Percentiles rank a stretch among this genome's conserved stretches.
phyloP scores from a whole-genome alignment of 2,797 vertebrate genomes.

The Syngnathus acus region DNA sequence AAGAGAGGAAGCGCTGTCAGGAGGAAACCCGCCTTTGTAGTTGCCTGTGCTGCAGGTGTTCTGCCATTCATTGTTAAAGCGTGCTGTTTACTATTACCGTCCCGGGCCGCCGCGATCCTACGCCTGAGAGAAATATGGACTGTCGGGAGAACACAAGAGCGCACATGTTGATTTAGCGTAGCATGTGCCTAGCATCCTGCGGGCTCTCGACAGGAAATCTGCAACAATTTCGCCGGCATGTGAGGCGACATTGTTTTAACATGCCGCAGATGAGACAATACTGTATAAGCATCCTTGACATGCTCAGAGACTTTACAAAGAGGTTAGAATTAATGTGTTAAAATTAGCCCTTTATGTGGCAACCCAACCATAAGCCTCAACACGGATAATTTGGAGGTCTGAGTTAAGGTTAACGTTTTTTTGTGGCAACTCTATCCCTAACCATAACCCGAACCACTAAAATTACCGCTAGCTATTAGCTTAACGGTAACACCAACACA shows the following conservation, averaged over 20 bases:
- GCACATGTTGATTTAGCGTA: background rate
- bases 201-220: background rate
- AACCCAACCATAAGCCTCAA: no score
- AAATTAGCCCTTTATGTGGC: no score
- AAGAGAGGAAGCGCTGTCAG: slow-evolving; percentile 70
- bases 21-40: slow-evolving; percentile 71
- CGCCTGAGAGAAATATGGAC: slow-evolving; percentile 1
- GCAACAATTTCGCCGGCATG: background rate
- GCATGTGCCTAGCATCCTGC: background rate
- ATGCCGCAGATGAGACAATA: background rate
- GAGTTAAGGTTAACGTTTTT: no score
- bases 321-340: background rate
- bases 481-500: no score
- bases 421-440: no score
- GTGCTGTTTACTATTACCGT: slow-evolving; percentile 56
- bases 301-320: background rate
- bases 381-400: no score
- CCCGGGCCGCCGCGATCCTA: background rate
- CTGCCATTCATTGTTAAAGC: slow-evolving; percentile 39
- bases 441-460: no score
- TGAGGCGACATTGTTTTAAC: background rate
- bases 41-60: slow-evolving; percentile 79
- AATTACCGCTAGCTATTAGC: no score
- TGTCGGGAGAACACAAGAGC: background rate
- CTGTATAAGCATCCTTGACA: background rate